Base-by-base conservation (phyloP, 2,797 vertebrate genomes). In the Hoplostethus atlanticus region DNA sequence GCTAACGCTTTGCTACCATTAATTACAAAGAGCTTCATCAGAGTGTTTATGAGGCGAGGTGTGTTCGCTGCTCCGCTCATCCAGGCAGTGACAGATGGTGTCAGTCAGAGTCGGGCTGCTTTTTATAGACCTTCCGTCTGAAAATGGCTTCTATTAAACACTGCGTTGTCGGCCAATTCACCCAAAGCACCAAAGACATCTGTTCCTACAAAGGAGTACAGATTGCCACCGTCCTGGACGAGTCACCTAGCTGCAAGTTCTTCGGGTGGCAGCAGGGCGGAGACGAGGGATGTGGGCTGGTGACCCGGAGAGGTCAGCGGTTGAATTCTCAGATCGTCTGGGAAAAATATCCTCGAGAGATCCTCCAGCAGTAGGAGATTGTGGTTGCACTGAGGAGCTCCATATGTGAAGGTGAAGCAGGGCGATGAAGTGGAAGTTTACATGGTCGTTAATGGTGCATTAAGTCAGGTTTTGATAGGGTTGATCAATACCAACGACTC, bases 21-120 rank as follows among this genome's bases (percentile, higher is more conserved):
- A 72, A 84, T 61, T 79, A 81, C 62, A 40, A 15, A 56, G 13
- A 64, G 25, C 62, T 42, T 65, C 46, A 70, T 69, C 51, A 62
- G 52, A 58, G 55, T n/a, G 64, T 84, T 71, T 68, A 75, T 17
- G 65, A 54, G 59, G 17, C 61, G 71, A 64, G 66, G 51, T 21
- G 66, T 80, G 77, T 60, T 30, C n/a, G 16, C 16, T 25, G 58
- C 78, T 63, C 12, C 21, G 3, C 60, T 52, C 58, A 81, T 73
- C 51, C 67, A 71, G 36, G 21, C 30, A 64, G 54, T 68, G 77
- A 73, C 81, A 88, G 75, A 83, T 88, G 81, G 77, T 28, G 51
- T 64, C 53, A 75, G 77, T 72, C 59, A 79, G 31, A 71, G 72
- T 75, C 42, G 5, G 12, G 70, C 48, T 30, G 59, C 68, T 82